Evolutionary conservation across 2,113 vertebrate genomes (phyloP).

Genomic region (Saccopteryx leptura): DNA sequence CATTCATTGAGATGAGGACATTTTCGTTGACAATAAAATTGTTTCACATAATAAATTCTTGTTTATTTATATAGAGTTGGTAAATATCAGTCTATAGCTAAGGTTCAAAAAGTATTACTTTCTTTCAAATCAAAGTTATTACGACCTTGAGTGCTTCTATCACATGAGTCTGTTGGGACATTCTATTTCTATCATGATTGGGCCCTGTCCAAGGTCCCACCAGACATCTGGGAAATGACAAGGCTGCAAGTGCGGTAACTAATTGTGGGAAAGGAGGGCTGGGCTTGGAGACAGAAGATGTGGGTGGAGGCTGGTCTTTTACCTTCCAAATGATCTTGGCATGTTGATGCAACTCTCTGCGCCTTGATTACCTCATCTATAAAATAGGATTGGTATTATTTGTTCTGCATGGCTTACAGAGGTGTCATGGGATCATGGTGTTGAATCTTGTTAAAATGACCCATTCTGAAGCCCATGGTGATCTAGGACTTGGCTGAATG

Average conservation of each 20-base stretch:
- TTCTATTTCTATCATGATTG: background rate
- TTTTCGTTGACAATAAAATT: background rate
- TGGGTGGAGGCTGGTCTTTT: background rate
- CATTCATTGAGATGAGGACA: background rate
- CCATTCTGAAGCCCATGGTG: background rate
- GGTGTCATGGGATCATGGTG: background rate
- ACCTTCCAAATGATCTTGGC: background rate
- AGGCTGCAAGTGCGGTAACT: background rate
- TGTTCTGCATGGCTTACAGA: background rate
- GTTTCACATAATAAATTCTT: background rate
- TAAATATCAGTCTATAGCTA: background rate
- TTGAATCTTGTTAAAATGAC: background rate
- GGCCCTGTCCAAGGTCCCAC: background rate
- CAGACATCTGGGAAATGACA: conserved; percentile 2
- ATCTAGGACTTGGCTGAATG: background rate
- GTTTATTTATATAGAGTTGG: background rate
- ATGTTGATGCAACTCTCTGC: background rate
- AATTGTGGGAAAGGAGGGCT: background rate
- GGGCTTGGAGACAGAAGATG: background rate
- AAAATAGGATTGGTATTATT: background rate
- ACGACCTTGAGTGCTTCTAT: background rate
- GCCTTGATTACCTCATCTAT: background rate
- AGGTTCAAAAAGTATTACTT: background rate
- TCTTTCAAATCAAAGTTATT: conserved; percentile 30
- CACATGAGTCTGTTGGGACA: background rate